These are phyloP conservation scores for Ceratosolen solmsi DNA, from an alignment of 1,140 invertebrate genomes.

Conservation along the genomic window DNA sequence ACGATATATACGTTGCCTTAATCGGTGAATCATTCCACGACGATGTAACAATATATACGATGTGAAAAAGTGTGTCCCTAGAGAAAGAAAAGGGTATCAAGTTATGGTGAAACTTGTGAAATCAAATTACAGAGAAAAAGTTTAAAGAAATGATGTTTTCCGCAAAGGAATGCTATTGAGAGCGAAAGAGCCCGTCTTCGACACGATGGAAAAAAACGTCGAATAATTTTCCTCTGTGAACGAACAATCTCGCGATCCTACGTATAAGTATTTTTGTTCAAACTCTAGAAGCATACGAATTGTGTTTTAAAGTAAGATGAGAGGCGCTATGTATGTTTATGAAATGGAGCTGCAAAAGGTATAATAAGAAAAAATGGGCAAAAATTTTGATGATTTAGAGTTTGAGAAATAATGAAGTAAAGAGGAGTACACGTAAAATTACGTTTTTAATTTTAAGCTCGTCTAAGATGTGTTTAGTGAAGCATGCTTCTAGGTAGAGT, in stretches of 20 bases:
- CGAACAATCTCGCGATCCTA: constrained; percentile 46
- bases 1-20: constrained; percentile 54
- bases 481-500: constrained; percentile 73
- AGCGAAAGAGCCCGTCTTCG: constrained; percentile 2
- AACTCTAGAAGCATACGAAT: constrained; percentile 42
- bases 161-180: constrained; percentile 25
- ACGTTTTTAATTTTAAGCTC: constrained; percentile 51
- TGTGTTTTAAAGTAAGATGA: constrained; percentile 24
- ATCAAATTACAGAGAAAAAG: constrained; percentile 41
- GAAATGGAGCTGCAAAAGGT: constrained; percentile 1
- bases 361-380: constrained; percentile 5
- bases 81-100: constrained; percentile 15
- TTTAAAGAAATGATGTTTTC: constrained; percentile 10
- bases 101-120: constrained; percentile 21
- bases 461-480: constrained; percentile 72
- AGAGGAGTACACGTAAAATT: constrained; percentile 51
- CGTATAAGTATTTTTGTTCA: constrained; percentile 44
- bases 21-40: constrained; percentile 55
- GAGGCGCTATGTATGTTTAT: constrained; percentile 22
- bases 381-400: constrained; percentile 25
- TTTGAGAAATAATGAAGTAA: constrained; percentile 19
- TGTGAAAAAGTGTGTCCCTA: constrained; percentile 35
- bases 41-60: constrained; percentile 50
- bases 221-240: constrained; percentile 41
- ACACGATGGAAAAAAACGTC: constrained; percentile 19